These are phyloP conservation scores for Melanotaenia pygmaea DNA, from an alignment of 2,797 vertebrate genomes.

Conservation along the genomic window DNA sequence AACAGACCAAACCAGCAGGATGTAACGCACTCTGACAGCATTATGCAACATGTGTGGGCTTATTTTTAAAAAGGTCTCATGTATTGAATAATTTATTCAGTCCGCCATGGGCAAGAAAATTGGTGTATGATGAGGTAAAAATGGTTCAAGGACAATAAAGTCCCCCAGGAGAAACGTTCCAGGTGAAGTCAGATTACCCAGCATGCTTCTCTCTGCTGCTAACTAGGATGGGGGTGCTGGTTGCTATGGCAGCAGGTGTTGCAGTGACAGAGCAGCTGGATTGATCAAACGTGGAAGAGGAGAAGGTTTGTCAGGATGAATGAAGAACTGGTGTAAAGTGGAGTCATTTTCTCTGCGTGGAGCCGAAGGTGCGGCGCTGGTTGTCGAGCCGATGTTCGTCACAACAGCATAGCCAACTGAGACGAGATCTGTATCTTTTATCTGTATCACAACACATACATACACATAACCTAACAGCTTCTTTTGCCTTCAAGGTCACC, in stretches of 20 bases:
- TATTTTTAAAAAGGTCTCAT: constrained; percentile 13
- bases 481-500: constrained; percentile 61
- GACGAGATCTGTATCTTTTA: constrained; percentile 51
- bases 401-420: constrained; percentile 11
- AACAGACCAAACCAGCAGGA: constrained; percentile 3
- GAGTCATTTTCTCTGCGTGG: constrained; percentile 36
- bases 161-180: constrained; percentile 50
- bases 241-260: constrained; percentile 69
- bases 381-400: constrained; percentile 20
- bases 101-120: neutral
- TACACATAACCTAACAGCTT: neutral
- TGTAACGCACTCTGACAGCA: neutral
- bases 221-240: constrained; percentile 17
- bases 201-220: constrained; percentile 55
- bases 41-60: constrained; percentile 10
- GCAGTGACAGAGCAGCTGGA: constrained; percentile 35
- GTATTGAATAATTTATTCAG: constrained; percentile 27
- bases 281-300: constrained; percentile 43
- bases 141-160: constrained; percentile 62
- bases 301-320: constrained; percentile 50
- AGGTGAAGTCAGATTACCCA: constrained; percentile 77
- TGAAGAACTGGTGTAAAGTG: constrained; percentile 44
- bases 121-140: constrained; percentile 24
- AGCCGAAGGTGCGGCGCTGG: constrained; percentile 26
- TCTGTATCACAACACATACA: constrained; percentile 1